Conservation (phyloP, 2,888 invertebrate species). For the Hirtodrosophila confusa region DNA sequence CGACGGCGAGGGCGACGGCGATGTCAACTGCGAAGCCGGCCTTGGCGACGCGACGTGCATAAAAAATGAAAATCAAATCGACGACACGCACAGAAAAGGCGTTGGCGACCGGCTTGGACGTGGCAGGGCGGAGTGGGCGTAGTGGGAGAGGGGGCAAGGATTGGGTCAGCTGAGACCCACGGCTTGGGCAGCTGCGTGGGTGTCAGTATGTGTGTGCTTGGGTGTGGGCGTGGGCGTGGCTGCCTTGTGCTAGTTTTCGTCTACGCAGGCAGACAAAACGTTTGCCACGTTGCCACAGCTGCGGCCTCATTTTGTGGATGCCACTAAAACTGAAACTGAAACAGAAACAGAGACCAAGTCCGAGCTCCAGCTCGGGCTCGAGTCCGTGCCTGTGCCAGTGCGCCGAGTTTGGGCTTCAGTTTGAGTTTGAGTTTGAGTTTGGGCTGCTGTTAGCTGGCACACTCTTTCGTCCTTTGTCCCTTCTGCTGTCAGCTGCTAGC, state of each 20-base stretch:
- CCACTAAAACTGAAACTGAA: constrained; percentile 38
- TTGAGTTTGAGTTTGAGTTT: no score
- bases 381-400: constrained; percentile 2
- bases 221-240: constrained; percentile 41
- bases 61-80: constrained; percentile 71
- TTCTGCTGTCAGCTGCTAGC: constrained; percentile 20
- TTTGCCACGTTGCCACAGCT: constrained; percentile 40
- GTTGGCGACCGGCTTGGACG: constrained; percentile 37
- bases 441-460: constrained; percentile 25
- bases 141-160: constrained; percentile 6
- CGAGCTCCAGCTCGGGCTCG: constrained; percentile 11
- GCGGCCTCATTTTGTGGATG: constrained; percentile 61
- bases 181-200: constrained; percentile 14
- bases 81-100: constrained; percentile 64
- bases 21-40: constrained; percentile 48
- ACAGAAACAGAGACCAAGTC: constrained; percentile 5
- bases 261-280: constrained; percentile 55
- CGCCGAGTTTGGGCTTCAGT: no score
- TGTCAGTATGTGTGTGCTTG: no score
- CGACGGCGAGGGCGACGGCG: constrained; percentile 21
- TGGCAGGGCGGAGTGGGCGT: not conserved
- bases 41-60: constrained; percentile 64
- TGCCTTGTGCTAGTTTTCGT: constrained; percentile 68
- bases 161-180: constrained; percentile 20
- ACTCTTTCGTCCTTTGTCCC: constrained; percentile 10